Percentiles rank a stretch among this genome's conserved stretches.
Evolutionary conservation across 1,140 invertebrate genomes (phyloP).

Genomic region (Stenopsyche tienmushanensis): DNA sequence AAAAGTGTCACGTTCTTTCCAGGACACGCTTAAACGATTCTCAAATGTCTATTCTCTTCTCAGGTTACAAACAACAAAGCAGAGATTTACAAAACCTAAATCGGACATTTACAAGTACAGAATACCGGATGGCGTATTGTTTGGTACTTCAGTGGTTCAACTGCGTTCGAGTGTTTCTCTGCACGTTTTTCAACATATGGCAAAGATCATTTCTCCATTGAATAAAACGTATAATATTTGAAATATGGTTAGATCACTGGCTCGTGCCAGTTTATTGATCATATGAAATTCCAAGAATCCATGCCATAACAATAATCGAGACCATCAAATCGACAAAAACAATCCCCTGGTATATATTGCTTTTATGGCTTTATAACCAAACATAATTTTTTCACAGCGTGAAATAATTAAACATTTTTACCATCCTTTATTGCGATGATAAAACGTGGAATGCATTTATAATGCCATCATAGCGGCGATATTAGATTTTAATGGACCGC

Average conservation of each 20-base stretch:
- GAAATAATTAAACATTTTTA: too few species aligned
- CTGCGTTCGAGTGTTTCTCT: not conserved
- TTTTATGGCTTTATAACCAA: too few species aligned
- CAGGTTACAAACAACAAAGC: not conserved
- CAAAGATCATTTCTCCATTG: not conserved
- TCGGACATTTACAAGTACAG: constrained; percentile 26
- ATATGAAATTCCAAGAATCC: not conserved
- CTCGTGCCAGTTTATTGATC: not conserved
- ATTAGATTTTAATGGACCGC: not conserved
- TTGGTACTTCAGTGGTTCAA: not conserved
- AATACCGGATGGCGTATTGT: not conserved
- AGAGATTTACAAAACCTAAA: constrained; percentile 22
- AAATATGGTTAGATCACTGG: not conserved
- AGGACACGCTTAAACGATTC: too few species aligned
- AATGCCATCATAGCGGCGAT: not conserved
- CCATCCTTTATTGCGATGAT: not conserved
- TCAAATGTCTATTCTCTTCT: not conserved
- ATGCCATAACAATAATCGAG: not conserved
- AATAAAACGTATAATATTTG: not conserved
- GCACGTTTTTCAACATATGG: not conserved
- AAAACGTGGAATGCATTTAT: not conserved
- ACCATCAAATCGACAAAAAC: not conserved
- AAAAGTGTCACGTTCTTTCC: too few species aligned
- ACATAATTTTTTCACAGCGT: too few species aligned
- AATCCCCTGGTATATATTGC: not conserved